These are phyloP conservation scores for Drosophila anceps DNA, from an alignment of 2,888 invertebrate genomes.

Conservation along the genomic window DNA sequence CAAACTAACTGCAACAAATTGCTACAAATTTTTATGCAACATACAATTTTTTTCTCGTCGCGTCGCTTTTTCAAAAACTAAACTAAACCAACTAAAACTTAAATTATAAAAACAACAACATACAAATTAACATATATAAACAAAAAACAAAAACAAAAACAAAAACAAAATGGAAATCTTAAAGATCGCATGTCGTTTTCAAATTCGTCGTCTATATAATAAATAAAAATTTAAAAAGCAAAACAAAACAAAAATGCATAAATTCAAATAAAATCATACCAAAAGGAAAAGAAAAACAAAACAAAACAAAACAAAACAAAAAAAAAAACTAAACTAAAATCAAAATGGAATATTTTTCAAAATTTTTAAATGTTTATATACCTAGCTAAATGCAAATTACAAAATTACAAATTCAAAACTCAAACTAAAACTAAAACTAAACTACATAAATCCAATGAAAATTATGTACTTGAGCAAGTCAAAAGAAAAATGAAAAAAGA, in stretches of 20 bases:
- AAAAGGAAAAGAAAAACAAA: too few relatives aligned
- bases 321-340: slow-evolving; percentile 53
- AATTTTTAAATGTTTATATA: slow-evolving; percentile 75
- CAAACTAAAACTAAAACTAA: slow-evolving; percentile 6
- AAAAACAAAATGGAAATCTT: slow-evolving; percentile 31
- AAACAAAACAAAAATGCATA: slow-evolving; percentile 3
- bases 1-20: slow-evolving; percentile 78
- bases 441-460: slow-evolving; percentile 32
- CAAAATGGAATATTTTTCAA: slow-evolving; percentile 72
- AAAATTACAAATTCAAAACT: slow-evolving; percentile 32
- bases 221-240: background rate
- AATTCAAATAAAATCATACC: slow-evolving; percentile 14
- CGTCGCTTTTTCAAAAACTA: slow-evolving; percentile 58
- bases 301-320: slow-evolving; percentile 38
- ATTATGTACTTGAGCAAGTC: slow-evolving; percentile 56
- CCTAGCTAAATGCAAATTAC: slow-evolving; percentile 52
- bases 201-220: slow-evolving; percentile 64
- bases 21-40: slow-evolving; percentile 74
- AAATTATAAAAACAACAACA: slow-evolving; percentile 16
- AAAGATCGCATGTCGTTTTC: slow-evolving; percentile 64
- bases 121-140: slow-evolving; percentile 18
- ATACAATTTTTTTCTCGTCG: slow-evolving; percentile 58
- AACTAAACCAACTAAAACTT: slow-evolving; percentile 22
- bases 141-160: background rate
- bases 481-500: slow-evolving; percentile 19